Evolutionary conservation across 2,888 invertebrate genomes (phyloP), one percentile per base, ranked within the genome.

Genomic region (Copidosoma aretas): DNA sequence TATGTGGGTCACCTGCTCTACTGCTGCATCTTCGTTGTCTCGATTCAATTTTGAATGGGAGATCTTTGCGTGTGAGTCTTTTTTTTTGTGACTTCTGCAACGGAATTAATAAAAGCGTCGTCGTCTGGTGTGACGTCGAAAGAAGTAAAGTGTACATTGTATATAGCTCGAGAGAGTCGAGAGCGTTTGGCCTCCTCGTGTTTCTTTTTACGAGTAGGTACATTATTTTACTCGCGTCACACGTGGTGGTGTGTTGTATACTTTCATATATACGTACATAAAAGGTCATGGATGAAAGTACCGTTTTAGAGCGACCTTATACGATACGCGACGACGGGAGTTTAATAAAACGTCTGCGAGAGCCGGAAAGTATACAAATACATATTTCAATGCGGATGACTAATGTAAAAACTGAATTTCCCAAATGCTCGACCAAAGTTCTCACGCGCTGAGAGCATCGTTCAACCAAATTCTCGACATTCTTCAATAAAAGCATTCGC

Each of bases 271-370:
- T 8, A 32, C 8, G 12, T 46, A 12, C n/a, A 39, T 60, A 52
- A 69, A 69, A 59, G 69, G 64, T 70, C 64, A 67, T 24, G 64
- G 67, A 67, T 66, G 58, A 60, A 67, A 67, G 67, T 67, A 70
- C 67, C 67, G 70, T 67, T 70, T 60, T 49, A 56, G 39, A 62
- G 39, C 66, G 61, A 56, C 62, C 32, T 32, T 8, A n/a, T n/a
- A n/a, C n/a, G n/a, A n/a, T n/a, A n/a, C 41, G 41, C 41, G 41
- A 41, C 41, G 10, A 10, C 41, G 8, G 10, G 41, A 8, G 41
- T 46, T 19, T n/a, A 19, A 14, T 51, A n/a, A 60, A 49, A 51
- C 17, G 17, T 19, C n/a, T 21, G 12, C 39, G 41, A 17, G 39
- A 17, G 39, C 17, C 1, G 46, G 43, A 25, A 46, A 56, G n/a